phyloP scores from a whole-genome alignment of 2,888 invertebrate species.

The Xanthorhoe spadicearia region DNA sequence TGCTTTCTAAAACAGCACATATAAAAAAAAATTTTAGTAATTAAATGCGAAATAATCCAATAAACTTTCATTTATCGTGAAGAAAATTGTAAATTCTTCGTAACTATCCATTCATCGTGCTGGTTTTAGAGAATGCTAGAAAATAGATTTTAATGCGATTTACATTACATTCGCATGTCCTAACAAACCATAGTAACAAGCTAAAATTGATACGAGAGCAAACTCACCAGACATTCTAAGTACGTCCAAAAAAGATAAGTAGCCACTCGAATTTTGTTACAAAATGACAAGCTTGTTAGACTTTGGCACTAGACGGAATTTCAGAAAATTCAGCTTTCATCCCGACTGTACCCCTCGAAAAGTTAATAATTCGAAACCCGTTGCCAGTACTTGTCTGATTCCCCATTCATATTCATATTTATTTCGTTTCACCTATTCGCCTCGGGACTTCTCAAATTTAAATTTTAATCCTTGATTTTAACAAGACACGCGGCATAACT shows the following conservation, averaged over 20 bases:
- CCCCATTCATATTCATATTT: constrained; percentile 85
- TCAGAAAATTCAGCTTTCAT: constrained; percentile 45
- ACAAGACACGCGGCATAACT: constrained; percentile 73
- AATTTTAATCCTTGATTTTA: constrained; percentile 80
- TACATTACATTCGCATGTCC: no score
- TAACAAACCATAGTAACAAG: no score
- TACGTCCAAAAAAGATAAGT: constrained; percentile 37
- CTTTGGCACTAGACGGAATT: constrained; percentile 55
- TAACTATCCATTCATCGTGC: no score
- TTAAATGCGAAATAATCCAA: no score
- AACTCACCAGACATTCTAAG: constrained; percentile 31
- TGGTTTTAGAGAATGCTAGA: no score
- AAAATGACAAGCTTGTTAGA: constrained; percentile 70
- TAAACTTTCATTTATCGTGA: no score
- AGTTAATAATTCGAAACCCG: constrained; percentile 82
- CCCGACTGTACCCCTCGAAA: constrained; percentile 75
- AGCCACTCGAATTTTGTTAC: constrained; percentile 54
- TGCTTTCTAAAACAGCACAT: no score
- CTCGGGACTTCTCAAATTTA: constrained; percentile 70
- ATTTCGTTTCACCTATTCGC: constrained; percentile 82
- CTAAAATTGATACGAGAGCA: background rate
- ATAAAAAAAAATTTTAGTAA: no score
- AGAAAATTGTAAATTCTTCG: no score
- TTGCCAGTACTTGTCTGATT: constrained; percentile 76
- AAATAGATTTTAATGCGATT: no score